Base-by-base conservation (phyloP, 2,888 invertebrate genomes). In the Diplolepis rosae region DNA sequence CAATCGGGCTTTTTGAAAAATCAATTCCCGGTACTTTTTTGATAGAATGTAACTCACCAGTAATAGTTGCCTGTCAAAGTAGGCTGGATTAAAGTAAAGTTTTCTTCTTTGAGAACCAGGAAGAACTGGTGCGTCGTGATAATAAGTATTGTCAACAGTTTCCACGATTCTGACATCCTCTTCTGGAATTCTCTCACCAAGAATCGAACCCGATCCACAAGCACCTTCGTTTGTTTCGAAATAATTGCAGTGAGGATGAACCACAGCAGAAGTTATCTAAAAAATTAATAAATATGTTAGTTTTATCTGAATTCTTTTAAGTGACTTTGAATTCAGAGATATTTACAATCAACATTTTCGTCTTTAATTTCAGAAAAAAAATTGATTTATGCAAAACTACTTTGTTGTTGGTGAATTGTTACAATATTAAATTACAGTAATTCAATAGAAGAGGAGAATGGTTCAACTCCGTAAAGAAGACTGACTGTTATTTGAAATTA, bases 21-120 rank as follows among this genome's bases (percentile, higher is more conserved):
- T n/a, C n/a, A n/a, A n/a, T n/a, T n/a, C n/a, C n/a, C n/a, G n/a
- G n/a, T n/a, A n/a, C n/a, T n/a, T n/a, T n/a, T n/a, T n/a, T n/a
- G n/a, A n/a, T n/a, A n/a, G n/a, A n/a, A n/a, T n/a, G 27, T 30
- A 24, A 87, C 92, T 91, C 90, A 96, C 96, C 90, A 94, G 90
- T 86, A 97, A 91, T 56, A 96, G 88, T 79, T 96, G 95, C 28
- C 95, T 95, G 86, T 97, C 97, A 84, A 97, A 96, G 86, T 96
- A 97, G 6, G 96, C 96, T 0, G 96, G 96, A 87, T 96, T 96
- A 84, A 96, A 96, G 85, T 96, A 96, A 2, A 96, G 90, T 84
- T 96, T 96, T 77, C 94, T 91, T 68, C 96, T 90, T 0, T 94
- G 93, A 28, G 92, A 93, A 11, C 94, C 95, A 1, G 88, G 87